Evolutionary conservation across 1,140 invertebrate species (phyloP).

Genomic region (Ostrea denselamellosa): DNA sequence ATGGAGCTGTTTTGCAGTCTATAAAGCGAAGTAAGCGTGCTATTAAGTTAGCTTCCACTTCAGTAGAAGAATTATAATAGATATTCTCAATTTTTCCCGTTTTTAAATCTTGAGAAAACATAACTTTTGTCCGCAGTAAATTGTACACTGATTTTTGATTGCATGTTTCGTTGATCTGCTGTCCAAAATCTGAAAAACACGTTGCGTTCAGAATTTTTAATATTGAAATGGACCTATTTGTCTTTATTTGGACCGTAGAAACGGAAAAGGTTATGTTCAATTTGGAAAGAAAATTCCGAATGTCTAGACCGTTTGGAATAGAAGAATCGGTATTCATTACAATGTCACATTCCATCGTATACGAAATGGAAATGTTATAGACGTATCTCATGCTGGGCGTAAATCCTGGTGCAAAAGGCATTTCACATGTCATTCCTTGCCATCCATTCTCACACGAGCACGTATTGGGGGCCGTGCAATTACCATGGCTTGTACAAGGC

Average conservation of each 20-base stretch:
- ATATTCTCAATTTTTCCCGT: constrained; percentile 17
- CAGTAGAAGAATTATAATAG: background rate
- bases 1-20: constrained; percentile 9
- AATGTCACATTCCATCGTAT: constrained; percentile 3
- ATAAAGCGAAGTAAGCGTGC: constrained; percentile 11
- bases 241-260: background rate
- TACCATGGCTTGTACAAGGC: constrained; percentile 5
- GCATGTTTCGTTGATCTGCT: background rate
- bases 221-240: background rate
- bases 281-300: background rate
- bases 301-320: background rate
- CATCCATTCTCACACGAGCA: constrained; percentile 25
- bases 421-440: constrained; percentile 38
- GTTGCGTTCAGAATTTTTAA: background rate
- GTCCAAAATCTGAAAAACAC: background rate
- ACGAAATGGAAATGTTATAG: background rate
- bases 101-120: background rate
- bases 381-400: background rate
- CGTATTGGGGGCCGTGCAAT: constrained; percentile 11
- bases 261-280: constrained; percentile 9
- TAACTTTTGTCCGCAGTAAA: background rate
- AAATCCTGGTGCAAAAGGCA: constrained; percentile 30
- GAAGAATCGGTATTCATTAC: constrained; percentile 18
- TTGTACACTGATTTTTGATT: background rate
- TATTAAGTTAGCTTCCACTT: constrained; percentile 20